Base-by-base conservation (phyloP, 2,797 vertebrate species). In the Halcyon smyrnensis region DNA sequence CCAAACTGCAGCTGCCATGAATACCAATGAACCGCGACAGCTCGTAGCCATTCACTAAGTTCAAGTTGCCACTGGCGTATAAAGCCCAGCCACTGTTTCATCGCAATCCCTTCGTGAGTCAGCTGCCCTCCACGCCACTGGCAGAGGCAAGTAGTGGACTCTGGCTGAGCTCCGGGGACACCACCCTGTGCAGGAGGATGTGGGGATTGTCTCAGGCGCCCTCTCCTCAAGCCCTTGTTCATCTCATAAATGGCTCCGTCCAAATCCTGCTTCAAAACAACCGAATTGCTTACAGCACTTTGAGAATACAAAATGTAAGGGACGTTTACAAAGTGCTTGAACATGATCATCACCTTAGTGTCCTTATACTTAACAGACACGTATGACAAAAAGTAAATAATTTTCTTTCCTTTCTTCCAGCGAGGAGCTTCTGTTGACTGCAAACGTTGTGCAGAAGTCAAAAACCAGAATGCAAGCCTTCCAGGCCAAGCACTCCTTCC, bases 21-120 rank as follows among this genome's bases (percentile, higher is more conserved):
- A 24, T 13, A 25, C 6, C n/a, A 34, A 7, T 2, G 3, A 80
- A 45, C 18, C 41, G 24, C 41, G 53, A 9, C 27, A 77, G 30
- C 27, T 9, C 3, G 12, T 0, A 82, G 36, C 60, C 64, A 39
- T 4, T 10, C 25, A 9, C 27, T 4, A 27, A 8, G 8, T 0
- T 25, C 4, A 32, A 28, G 27, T 0, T 32, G 32, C 50, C 71
- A 71, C 9, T 25, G 28, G 12, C 0, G 3, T 8, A 9, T 14
- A 50, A 74, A 73, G 57, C 3, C 43, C 45, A 23, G 1, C 53
- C 39, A 11, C 9, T 5, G 30, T 28, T 50, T 12, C 1, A 25
- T 11, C 21, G 12, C 36, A 25, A 15, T 25, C 11, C 12, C 12
- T 57, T 32, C 25, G n/a, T 1, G 0, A 41, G 37, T 18, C 80